These are phyloP conservation scores for Anarsia innoxiella DNA, from an alignment of 2,888 invertebrate genomes.

Conservation along the genomic window DNA sequence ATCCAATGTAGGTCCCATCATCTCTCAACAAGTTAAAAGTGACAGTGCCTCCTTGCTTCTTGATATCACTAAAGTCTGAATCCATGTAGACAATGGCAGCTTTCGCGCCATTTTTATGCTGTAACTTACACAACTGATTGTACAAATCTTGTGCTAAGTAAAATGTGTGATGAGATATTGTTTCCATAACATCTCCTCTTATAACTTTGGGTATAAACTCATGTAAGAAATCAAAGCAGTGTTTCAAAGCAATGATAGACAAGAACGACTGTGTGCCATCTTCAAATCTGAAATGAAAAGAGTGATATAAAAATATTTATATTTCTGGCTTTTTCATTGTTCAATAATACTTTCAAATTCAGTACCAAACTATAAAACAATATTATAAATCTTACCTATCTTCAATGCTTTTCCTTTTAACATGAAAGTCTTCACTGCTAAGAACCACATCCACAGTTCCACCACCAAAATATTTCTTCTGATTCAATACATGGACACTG, in stretches of 20 bases:
- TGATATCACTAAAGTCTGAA: slow-evolving; percentile 76
- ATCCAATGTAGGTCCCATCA: slow-evolving; percentile 89
- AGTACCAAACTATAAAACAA: too few species aligned
- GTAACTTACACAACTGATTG: slow-evolving; percentile 74
- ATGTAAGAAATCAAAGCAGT: slow-evolving; percentile 86
- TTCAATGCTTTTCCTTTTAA: slow-evolving; percentile 78
- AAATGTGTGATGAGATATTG: slow-evolving; percentile 84
- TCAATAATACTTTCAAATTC: too few species aligned
- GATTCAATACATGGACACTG: slow-evolving; percentile 74
- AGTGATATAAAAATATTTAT: not conserved
- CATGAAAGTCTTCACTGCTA: slow-evolving; percentile 81
- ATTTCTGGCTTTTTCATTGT: slow-evolving; percentile 6
- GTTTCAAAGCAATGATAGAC: slow-evolving; percentile 85
- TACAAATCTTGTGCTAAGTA: slow-evolving; percentile 84
- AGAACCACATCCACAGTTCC: slow-evolving; percentile 93
- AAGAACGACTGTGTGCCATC: slow-evolving; percentile 95
- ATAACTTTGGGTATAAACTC: slow-evolving; percentile 75
- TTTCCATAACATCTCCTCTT: slow-evolving; percentile 68
- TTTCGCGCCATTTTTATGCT: slow-evolving; percentile 82
- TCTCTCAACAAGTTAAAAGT: slow-evolving; percentile 90
- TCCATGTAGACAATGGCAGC: slow-evolving; percentile 84
- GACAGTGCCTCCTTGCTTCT: slow-evolving; percentile 88
- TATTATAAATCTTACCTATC: slow-evolving; percentile 86
- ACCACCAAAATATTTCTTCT: slow-evolving; percentile 91
- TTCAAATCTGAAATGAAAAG: slow-evolving; percentile 82